Conservation (phyloP, 2,113 vertebrate genomes). For the Pachyramphus minor region DNA sequence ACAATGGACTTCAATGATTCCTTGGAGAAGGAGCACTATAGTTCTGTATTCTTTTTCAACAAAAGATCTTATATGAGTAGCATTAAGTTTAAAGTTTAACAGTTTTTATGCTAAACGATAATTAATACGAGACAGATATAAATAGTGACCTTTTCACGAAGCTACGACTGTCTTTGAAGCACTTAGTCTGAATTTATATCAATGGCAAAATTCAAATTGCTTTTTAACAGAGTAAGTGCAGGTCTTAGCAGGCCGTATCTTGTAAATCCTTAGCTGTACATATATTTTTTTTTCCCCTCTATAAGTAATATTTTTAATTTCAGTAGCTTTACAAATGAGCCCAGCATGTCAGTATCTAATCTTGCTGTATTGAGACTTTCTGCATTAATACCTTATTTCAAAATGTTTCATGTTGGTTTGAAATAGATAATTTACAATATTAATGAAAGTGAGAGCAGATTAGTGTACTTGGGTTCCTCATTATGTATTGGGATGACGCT, state of each 20-base stretch:
- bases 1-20: background rate
- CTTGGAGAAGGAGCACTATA: background rate
- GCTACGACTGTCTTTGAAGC: background rate
- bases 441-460: slow-evolving; percentile 61
- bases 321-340: background rate
- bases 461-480: slow-evolving; percentile 33
- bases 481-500: slow-evolving; percentile 20
- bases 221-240: background rate
- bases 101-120: background rate
- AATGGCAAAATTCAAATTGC: slow-evolving; percentile 1
- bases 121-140: background rate
- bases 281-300: background rate
- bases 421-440: slow-evolving; percentile 50
- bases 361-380: background rate
- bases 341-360: background rate
- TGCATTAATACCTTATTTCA: slow-evolving; percentile 38
- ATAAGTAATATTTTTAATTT: background rate
- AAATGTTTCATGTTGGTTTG: slow-evolving; percentile 36
- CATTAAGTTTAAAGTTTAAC: background rate
- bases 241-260: background rate
- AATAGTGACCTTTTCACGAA: background rate
- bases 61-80: background rate
- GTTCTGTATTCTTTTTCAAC: background rate
- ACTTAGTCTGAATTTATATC: background rate
- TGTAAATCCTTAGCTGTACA: background rate